Evolutionary conservation across 2,888 invertebrate genomes (phyloP).

Genomic region (Andricus curvator): DNA sequence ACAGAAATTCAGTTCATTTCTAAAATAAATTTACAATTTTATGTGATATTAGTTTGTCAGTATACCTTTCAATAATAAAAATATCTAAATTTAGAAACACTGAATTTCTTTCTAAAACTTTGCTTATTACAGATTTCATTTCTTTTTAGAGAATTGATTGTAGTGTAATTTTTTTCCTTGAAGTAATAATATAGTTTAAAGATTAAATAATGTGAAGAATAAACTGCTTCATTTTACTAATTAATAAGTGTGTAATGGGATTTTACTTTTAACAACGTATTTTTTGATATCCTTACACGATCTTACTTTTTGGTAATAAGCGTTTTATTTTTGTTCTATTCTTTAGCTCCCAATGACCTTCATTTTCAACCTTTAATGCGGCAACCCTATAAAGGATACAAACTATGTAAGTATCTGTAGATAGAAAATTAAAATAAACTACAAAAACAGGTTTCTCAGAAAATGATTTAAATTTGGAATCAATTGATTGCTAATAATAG

Average conservation of each 20-base stretch:
- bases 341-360: conserved; percentile 41
- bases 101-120: neutral
- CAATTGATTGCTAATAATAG: neutral
- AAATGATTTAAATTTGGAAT: neutral
- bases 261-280: conserved; percentile 10
- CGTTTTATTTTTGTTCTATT: conserved; percentile 38
- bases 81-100: neutral
- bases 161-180: neutral
- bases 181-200: neutral
- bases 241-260: conserved; percentile 13
- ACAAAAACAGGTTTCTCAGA: conserved; percentile 7
- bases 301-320: conserved; percentile 37
- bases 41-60: conserved; percentile 20
- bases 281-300: conserved; percentile 10
- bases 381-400: conserved; percentile 41
- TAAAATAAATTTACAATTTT: neutral
- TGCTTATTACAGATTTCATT: neutral
- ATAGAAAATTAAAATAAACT: conserved; percentile 24
- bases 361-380: conserved; percentile 40
- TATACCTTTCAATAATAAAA: conserved; percentile 26
- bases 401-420: conserved; percentile 40
- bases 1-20: neutral
- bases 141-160: neutral
- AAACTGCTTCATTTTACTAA: conserved; percentile 15
- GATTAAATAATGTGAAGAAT: conserved; percentile 10